Evolutionary conservation across 2,888 invertebrate species (phyloP).

Genomic region (Boloria euphrosyne): DNA sequence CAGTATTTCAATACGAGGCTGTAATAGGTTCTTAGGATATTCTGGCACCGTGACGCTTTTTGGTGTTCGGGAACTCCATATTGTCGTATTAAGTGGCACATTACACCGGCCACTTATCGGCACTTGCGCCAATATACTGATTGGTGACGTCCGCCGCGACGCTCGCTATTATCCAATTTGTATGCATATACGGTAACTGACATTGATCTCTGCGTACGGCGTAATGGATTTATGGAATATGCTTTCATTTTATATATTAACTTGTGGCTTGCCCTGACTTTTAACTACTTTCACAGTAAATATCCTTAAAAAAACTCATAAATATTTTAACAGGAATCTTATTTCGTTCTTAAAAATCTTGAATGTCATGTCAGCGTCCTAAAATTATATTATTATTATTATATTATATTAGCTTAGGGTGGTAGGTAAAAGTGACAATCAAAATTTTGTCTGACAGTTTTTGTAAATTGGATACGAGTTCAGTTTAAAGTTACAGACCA

Average conservation of each 20-base stretch:
- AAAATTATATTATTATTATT: too few relatives aligned
- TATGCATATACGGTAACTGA: conserved; percentile 44
- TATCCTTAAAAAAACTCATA: too few relatives aligned
- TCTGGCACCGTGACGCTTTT: conserved; percentile 40
- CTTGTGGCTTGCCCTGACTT: neutral
- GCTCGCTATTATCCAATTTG: conserved; percentile 66
- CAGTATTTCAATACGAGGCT: neutral
- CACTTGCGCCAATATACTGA: conserved; percentile 62
- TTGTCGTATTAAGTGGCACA: conserved; percentile 63
- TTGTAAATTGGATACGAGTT: too few relatives aligned
- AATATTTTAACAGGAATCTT: too few relatives aligned
- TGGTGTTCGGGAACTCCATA: conserved; percentile 58
- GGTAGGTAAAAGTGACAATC: too few relatives aligned
- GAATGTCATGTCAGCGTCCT: too few relatives aligned
- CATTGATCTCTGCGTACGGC: conserved; percentile 41
- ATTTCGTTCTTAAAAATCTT: too few relatives aligned
- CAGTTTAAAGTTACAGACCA: too few relatives aligned
- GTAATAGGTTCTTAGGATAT: neutral
- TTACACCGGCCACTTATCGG: conserved; percentile 63
- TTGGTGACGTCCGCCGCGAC: conserved; percentile 71
- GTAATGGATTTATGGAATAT: conserved; percentile 17
- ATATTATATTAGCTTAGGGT: too few relatives aligned
- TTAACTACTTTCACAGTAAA: too few relatives aligned
- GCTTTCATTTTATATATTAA: conserved; percentile 10
- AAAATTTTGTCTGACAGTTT: too few relatives aligned